These are phyloP conservation scores for Matsumyia berberina DNA, from an alignment of 2,888 invertebrate genomes.

Conservation along the genomic window DNA sequence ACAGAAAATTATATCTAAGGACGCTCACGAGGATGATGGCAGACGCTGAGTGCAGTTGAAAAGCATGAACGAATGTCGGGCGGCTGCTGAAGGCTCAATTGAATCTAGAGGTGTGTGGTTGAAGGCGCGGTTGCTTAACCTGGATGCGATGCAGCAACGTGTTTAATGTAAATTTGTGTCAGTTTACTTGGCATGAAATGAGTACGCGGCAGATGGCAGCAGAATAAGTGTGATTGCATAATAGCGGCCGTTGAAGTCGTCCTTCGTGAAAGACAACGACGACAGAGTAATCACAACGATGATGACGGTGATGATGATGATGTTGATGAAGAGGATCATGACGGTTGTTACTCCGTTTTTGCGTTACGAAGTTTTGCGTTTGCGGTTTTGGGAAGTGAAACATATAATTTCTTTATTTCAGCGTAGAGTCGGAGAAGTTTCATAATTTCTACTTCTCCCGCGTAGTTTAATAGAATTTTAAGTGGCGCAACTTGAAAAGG, in stretches of 20 bases:
- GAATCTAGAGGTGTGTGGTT: conserved; percentile 32
- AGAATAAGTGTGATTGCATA: conserved; percentile 25
- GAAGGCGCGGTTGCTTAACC: conserved; percentile 9
- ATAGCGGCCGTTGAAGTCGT: conserved; percentile 17
- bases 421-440: not conserved
- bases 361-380: not conserved
- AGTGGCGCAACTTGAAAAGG: not conserved
- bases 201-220: conserved; percentile 11
- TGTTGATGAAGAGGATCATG: conserved; percentile 6
- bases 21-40: conserved; percentile 4
- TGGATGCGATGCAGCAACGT: not conserved
- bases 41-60: conserved; percentile 19
- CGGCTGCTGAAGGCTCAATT: conserved; percentile 54
- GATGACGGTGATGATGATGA: not conserved
- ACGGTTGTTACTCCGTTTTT: not conserved
- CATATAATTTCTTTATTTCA: not conserved
- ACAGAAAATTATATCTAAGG: conserved; percentile 28
- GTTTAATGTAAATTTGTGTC: conserved; percentile 65
- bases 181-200: conserved; percentile 47
- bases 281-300: not conserved
- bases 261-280: not conserved
- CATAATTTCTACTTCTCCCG: not conserved
- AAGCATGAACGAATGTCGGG: conserved; percentile 6
- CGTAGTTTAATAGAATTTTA: conserved; percentile 1
- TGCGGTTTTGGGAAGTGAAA: not conserved